Conservation (phyloP, 2,888 invertebrate genomes). For the Mechanitis mazaeus region DNA sequence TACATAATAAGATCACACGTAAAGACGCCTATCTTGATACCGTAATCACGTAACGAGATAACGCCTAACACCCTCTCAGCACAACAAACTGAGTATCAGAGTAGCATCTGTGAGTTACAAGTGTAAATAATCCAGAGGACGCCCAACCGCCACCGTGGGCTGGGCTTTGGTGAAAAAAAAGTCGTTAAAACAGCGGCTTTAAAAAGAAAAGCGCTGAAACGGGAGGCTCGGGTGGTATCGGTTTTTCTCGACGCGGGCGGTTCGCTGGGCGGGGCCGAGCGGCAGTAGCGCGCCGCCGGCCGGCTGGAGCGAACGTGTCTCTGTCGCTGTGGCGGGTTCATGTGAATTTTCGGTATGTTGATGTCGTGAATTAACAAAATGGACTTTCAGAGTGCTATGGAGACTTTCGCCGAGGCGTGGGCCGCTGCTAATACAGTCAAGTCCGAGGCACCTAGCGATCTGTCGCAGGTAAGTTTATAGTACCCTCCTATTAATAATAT, state of each 20-base stretch:
- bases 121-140: slow-evolving; percentile 74
- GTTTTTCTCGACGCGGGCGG: slow-evolving; percentile 72
- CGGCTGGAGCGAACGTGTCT: slow-evolving; percentile 70
- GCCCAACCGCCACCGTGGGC: slow-evolving; percentile 73
- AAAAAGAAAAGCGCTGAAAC: slow-evolving; percentile 77
- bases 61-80: slow-evolving; percentile 45
- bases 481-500: neutral
- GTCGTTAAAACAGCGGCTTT: slow-evolving; percentile 76
- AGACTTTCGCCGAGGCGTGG: slow-evolving; percentile 98
- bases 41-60: slow-evolving; percentile 54
- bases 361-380: slow-evolving; percentile 79
- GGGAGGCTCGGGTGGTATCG: slow-evolving; percentile 74
- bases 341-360: slow-evolving; percentile 71
- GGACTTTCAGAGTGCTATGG: slow-evolving; percentile 99
- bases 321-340: slow-evolving; percentile 49
- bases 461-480: slow-evolving; percentile 79
- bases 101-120: slow-evolving; percentile 71
- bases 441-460: slow-evolving; percentile 75
- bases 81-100: slow-evolving; percentile 61
- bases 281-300: slow-evolving; percentile 80
- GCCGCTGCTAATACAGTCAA: slow-evolving; percentile 89
- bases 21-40: slow-evolving; percentile 40
- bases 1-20: slow-evolving; percentile 25
- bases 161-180: slow-evolving; percentile 67
- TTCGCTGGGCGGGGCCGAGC: slow-evolving; percentile 70